Conservation (phyloP, 23 tunicate genomes). For the Clavelina lepadiformis region DNA sequence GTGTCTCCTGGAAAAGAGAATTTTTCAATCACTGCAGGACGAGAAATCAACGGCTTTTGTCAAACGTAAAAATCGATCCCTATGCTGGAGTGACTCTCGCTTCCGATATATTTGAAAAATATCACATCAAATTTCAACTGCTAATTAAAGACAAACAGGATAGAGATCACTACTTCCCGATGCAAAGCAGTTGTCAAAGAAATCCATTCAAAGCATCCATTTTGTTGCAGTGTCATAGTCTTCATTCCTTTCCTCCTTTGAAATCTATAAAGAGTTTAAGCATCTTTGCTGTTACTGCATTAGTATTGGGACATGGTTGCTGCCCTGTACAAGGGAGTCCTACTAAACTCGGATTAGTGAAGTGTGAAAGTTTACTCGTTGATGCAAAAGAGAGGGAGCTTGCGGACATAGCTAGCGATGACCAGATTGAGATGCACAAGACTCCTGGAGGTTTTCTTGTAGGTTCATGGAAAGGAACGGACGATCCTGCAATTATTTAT, state of each 20-base stretch:
- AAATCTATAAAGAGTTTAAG: neutral
- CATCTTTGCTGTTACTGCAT: constrained; percentile 27
- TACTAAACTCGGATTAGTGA: constrained; percentile 19
- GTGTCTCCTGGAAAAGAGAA: constrained; percentile 12
- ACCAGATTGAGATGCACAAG: neutral
- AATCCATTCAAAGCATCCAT: neutral
- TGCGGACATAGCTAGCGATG: neutral
- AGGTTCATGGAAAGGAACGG: constrained; percentile 29
- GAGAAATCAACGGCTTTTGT: neutral
- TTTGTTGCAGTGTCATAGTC: constrained; percentile 43
- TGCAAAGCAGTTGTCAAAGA: neutral
- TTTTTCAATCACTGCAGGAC: constrained; percentile 7
- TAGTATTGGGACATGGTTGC: neutral
- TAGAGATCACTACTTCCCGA: constrained; percentile 1
- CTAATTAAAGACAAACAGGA: constrained; percentile 2
- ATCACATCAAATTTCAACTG: constrained; percentile 29
- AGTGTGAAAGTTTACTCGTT: neutral
- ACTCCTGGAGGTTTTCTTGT: neutral
- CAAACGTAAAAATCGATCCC: constrained; percentile 9
- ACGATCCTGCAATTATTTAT: constrained; percentile 26
- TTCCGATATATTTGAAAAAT: constrained; percentile 1
- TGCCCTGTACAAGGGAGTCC: constrained; percentile 13
- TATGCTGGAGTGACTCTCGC: constrained; percentile 27
- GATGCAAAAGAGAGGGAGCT: neutral
- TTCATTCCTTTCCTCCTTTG: constrained; percentile 26